A percentile compares a stretch with the other conserved stretches of the same genome.
Evolutionary conservation across 2,888 invertebrate genomes (phyloP).

Genomic region (Parnassius mnemosyne): DNA sequence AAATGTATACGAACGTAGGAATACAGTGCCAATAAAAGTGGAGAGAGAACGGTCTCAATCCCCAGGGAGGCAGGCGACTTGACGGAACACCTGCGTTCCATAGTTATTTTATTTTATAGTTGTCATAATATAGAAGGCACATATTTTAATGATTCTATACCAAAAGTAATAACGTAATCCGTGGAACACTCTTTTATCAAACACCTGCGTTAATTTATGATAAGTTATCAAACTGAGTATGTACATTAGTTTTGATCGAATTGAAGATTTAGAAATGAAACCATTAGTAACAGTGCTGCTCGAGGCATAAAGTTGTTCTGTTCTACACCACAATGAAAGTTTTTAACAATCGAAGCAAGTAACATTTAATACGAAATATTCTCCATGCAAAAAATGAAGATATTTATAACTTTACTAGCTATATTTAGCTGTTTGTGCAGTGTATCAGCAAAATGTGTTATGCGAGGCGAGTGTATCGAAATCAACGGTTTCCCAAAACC

Average conservation of each 20-base stretch:
- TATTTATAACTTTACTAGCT: conserved; percentile 10
- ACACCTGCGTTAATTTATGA: conserved; percentile 62
- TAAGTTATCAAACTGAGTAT: conserved; percentile 52
- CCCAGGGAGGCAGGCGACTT: conserved; percentile 30
- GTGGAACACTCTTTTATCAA: conserved; percentile 44
- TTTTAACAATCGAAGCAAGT: conserved; percentile 4
- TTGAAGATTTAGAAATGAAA: conserved; percentile 34
- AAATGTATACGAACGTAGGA: conserved; percentile 47
- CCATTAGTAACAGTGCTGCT: conserved; percentile 6
- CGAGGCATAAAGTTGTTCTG: background rate
- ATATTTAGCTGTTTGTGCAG: conserved; percentile 30
- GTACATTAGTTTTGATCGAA: conserved; percentile 33
- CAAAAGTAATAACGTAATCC: conserved; percentile 27
- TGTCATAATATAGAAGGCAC: conserved; percentile 26
- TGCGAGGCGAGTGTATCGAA: conserved; percentile 53
- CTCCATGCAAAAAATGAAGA: conserved; percentile 23
- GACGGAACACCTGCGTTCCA: conserved; percentile 41
- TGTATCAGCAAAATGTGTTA: conserved; percentile 51
- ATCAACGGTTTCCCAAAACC: conserved; percentile 47
- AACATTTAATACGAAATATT: background rate
- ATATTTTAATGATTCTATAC: conserved; percentile 26
- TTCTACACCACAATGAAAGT: conserved; percentile 11
- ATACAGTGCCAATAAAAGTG: conserved; percentile 38
- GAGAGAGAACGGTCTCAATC: conserved; percentile 32
- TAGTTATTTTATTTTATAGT: conserved; percentile 32